Evolutionary conservation across 2,113 vertebrate genomes (phyloP).

Genomic region (Actenoides hombroni): DNA sequence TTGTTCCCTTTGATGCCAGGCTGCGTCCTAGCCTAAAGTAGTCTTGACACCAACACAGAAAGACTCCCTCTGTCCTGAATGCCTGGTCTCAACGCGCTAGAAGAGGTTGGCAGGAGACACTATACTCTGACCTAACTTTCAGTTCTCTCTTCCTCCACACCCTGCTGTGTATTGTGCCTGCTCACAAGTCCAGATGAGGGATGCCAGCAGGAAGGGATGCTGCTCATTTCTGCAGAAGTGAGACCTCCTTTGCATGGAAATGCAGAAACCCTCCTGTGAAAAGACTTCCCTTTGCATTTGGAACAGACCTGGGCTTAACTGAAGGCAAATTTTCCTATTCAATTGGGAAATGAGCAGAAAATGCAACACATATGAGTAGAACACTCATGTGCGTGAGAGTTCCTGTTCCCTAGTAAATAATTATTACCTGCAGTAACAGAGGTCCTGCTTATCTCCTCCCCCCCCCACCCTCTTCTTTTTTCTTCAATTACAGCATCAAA

Average conservation of each 20-base stretch:
- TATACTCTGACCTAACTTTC: neutral
- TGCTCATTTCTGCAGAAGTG: neutral
- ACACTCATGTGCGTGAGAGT: neutral
- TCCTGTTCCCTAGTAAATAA: neutral
- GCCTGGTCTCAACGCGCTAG: neutral
- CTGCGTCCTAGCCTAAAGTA: neutral
- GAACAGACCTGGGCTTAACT: neutral
- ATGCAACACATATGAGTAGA: neutral
- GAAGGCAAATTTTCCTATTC: neutral
- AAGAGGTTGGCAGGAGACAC: neutral
- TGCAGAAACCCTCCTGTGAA: neutral
- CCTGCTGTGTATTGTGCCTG: neutral
- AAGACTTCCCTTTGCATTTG: neutral
- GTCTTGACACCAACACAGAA: neutral
- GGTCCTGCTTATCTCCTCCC: neutral
- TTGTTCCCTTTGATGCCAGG: neutral
- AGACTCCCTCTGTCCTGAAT: neutral
- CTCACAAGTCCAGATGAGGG: neutral
- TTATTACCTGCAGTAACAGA: neutral
- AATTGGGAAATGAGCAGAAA: neutral
- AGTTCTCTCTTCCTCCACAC: neutral
- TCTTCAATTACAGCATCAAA: neutral
- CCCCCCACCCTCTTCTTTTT: rapidly evolving
- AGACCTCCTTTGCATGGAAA: neutral
- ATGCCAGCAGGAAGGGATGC: neutral